A percentile compares a stretch with the other conserved stretches of the same genome.
Evolutionary conservation across 2,888 invertebrate genomes (phyloP).

Genomic region (Sthenelais limicola): DNA sequence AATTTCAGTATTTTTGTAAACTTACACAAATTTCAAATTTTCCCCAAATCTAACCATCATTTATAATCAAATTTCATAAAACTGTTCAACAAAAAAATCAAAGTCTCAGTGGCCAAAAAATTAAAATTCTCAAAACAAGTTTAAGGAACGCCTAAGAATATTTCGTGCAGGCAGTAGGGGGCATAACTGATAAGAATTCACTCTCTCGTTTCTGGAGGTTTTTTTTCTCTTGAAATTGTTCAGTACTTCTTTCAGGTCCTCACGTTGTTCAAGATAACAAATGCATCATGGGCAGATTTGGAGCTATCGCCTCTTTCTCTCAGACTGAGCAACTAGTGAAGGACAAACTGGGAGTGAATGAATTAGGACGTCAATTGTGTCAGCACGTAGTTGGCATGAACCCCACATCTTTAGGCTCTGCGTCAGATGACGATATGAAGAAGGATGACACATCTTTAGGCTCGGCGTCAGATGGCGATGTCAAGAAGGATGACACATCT

Average conservation of each 20-base stretch:
- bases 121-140: no score
- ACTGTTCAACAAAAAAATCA: no score
- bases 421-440: slow-evolving; percentile 42
- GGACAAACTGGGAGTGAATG: slow-evolving; percentile 44
- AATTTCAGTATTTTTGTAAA: no score
- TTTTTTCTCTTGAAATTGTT: slow-evolving; percentile 2
- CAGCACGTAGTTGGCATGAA: slow-evolving; percentile 87
- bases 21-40: no score
- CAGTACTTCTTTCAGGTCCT: slow-evolving; percentile 6
- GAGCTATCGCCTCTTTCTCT: slow-evolving; percentile 84
- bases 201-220: no score
- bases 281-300: slow-evolving; percentile 82
- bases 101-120: no score
- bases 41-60: no score
- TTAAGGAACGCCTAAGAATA: no score
- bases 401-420: slow-evolving; percentile 62
- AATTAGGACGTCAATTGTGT: slow-evolving; percentile 83
- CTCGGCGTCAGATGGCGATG: slow-evolving; percentile 45
- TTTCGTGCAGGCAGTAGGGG: no score
- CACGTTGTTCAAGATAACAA: slow-evolving; percentile 33
- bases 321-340: slow-evolving; percentile 46
- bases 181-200: no score
- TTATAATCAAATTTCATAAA: no score
- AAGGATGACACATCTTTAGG: slow-evolving; percentile 56
- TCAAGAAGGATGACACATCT: slow-evolving; percentile 39